phyloP scores from a whole-genome alignment of 2,888 invertebrate species.

The Caenorhabditis angaria region DNA sequence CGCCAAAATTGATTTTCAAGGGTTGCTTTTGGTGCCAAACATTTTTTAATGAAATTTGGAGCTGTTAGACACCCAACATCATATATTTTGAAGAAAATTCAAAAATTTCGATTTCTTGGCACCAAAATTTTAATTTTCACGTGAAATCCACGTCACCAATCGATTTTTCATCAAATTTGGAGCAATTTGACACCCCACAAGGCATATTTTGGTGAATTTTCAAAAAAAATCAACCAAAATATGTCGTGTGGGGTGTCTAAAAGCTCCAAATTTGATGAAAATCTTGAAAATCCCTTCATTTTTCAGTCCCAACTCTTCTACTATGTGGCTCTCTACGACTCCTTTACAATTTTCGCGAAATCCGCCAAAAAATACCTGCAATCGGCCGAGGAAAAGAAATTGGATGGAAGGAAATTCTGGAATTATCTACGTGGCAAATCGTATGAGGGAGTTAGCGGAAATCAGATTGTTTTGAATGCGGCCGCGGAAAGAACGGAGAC shows the following conservation, averaged over 20 bases:
- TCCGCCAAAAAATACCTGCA: slow-evolving; percentile 10
- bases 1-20: too few relatives aligned
- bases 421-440: slow-evolving; percentile 15
- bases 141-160: too few relatives aligned
- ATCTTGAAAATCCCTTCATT: background rate
- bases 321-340: slow-evolving; percentile 33
- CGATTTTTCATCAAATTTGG: too few relatives aligned
- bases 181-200: too few relatives aligned
- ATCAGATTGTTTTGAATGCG: background rate
- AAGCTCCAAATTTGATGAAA: background rate
- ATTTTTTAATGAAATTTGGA: background rate
- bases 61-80: background rate
- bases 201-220: background rate
- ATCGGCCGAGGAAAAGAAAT: background rate
- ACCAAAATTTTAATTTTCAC: too few relatives aligned
- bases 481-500: background rate
- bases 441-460: slow-evolving; percentile 5
- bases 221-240: background rate
- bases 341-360: slow-evolving; percentile 29
- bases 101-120: background rate
- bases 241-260: background rate
- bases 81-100: background rate
- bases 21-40: too few relatives aligned
- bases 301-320: slow-evolving; percentile 16
- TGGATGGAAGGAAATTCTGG: slow-evolving; percentile 22